Percentiles rank a stretch among this genome's conserved stretches.
Conservation (phyloP, 2,888 invertebrate genomes). For the Onchidella celtica region DNA sequence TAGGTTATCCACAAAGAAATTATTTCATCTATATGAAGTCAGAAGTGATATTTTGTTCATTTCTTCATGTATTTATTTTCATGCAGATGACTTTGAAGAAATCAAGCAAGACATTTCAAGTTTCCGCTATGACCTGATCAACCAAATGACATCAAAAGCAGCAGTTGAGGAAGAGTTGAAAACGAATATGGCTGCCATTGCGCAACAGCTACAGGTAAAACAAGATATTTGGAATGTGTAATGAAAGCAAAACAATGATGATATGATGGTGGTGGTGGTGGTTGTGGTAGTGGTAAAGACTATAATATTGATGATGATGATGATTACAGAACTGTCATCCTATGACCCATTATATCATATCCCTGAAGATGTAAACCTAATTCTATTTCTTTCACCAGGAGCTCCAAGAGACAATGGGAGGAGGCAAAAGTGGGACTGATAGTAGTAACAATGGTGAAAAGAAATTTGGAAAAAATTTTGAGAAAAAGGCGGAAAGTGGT, state of each 20-base stretch:
- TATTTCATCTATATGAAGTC: not conserved
- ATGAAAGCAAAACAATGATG: not conserved
- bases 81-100: constrained; percentile 66
- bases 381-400: constrained; percentile 9
- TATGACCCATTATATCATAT: too few species aligned
- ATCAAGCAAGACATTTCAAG: constrained; percentile 69
- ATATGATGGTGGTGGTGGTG: too few species aligned
- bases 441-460: constrained; percentile 8
- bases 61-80: too few species aligned
- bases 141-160: constrained; percentile 56
- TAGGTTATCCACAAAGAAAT: too few species aligned
- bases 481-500: constrained; percentile 36
- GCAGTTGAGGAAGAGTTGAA: constrained; percentile 55
- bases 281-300: too few species aligned
- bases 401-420: constrained; percentile 24
- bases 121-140: constrained; percentile 67
- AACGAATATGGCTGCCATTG: constrained; percentile 48
- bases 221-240: not conserved
- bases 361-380: not conserved
- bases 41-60: not conserved
- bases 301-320: too few species aligned
- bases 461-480: constrained; percentile 25
- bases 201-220: constrained; percentile 41
- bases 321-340: too few species aligned
- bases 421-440: not conserved